These are phyloP conservation scores for Dreissena rostriformis DNA, from an alignment of 1,140 invertebrate genomes.

Conservation along the genomic window DNA sequence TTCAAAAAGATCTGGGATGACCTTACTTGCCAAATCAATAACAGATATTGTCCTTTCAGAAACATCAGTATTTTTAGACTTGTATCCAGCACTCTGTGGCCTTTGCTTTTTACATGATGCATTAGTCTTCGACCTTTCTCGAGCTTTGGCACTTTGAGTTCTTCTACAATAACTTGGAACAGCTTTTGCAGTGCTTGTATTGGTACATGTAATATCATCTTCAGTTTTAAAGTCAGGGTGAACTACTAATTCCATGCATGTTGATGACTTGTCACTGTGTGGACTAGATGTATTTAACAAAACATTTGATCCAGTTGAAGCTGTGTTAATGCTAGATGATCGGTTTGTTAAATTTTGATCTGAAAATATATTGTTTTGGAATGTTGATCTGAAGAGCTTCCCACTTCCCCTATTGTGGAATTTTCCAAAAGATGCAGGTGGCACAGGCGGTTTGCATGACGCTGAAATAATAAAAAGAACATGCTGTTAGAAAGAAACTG, in stretches of 20 bases:
- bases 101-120: conserved; percentile 11
- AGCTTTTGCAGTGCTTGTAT: background rate
- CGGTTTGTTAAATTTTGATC: background rate
- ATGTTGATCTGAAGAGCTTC: conserved; percentile 61
- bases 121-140: conserved; percentile 13
- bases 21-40: conserved; percentile 45
- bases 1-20: conserved; percentile 47
- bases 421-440: conserved; percentile 53
- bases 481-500: too few relatives aligned
- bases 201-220: background rate
- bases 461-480: background rate
- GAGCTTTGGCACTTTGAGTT: conserved; percentile 67
- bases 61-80: conserved; percentile 13
- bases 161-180: conserved; percentile 38
- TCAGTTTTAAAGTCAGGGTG: conserved; percentile 29
- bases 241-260: conserved; percentile 18
- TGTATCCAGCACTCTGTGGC: conserved; percentile 48
- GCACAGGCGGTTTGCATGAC: conserved; percentile 43
- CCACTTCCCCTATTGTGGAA: conserved; percentile 64
- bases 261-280: background rate
- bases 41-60: conserved; percentile 30
- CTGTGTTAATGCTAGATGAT: background rate
- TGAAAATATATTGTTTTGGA: conserved; percentile 57
- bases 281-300: background rate
- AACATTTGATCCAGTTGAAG: background rate